phyloP scores from a whole-genome alignment of 2,888 invertebrate species.

The Halictus ligatus region DNA sequence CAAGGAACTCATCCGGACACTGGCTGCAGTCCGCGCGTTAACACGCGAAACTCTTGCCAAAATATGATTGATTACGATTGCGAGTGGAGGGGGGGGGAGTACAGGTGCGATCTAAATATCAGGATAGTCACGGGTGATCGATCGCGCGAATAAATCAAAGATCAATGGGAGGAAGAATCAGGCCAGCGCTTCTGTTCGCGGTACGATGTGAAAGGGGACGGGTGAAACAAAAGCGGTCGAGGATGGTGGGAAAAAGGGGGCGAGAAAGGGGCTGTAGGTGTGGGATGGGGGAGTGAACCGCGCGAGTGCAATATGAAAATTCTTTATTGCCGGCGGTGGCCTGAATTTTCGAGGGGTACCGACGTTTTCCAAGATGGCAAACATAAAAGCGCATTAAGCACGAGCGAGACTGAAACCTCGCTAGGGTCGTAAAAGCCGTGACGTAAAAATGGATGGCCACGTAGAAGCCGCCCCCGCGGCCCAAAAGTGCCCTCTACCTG shows the following conservation, averaged over 20 bases:
- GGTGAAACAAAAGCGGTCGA: neutral
- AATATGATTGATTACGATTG: neutral
- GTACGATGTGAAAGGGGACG: neutral
- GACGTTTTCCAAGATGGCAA: slow-evolving; percentile 56
- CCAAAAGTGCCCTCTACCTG: slow-evolving; percentile 50
- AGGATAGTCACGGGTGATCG: slow-evolving; percentile 3
- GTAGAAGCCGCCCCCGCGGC: slow-evolving; percentile 35
- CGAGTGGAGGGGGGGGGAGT: neutral
- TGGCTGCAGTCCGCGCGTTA: neutral
- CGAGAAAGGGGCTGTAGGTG: neutral
- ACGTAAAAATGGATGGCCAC: slow-evolving; percentile 57
- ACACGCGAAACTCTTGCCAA: slow-evolving; percentile 1
- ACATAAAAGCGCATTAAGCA: slow-evolving; percentile 62
- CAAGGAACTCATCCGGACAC: neutral
- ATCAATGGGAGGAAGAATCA: slow-evolving; percentile 14
- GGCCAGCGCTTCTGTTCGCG: neutral
- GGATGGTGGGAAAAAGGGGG: neutral
- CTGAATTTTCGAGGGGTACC: slow-evolving; percentile 39
- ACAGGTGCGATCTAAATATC: slow-evolving; percentile 4
- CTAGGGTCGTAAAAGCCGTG: slow-evolving; percentile 53
- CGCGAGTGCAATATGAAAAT: slow-evolving; percentile 38
- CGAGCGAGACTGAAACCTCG: slow-evolving; percentile 45
- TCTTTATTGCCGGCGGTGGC: slow-evolving; percentile 39
- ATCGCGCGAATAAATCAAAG: slow-evolving; percentile 24
- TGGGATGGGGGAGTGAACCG: neutral